Evolutionary conservation across 2,797 vertebrate species (phyloP).

Genomic region (Acanthiza pusilla): DNA sequence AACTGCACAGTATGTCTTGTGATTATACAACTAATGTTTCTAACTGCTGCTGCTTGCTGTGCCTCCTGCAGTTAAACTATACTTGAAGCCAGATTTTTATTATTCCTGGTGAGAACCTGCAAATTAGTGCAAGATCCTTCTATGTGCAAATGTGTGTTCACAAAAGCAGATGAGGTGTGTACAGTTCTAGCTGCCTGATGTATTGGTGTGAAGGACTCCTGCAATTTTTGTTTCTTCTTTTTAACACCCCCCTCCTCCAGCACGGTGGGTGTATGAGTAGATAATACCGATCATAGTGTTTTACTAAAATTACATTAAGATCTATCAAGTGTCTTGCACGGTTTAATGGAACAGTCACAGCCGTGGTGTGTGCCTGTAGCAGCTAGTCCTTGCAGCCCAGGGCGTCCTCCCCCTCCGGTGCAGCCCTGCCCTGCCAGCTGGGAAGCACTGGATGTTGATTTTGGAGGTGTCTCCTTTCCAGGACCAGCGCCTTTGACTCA

Average conservation of each 20-base stretch:
- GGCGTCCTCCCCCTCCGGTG: fast-evolving
- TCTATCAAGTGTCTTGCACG: neutral
- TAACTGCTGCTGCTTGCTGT: conserved; percentile 13
- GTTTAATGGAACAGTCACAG: neutral
- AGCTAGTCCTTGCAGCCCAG: neutral
- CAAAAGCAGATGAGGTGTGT: neutral
- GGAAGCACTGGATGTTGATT: conserved; percentile 24
- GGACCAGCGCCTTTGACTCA: neutral
- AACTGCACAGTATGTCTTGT: conserved; percentile 3
- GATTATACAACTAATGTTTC: neutral
- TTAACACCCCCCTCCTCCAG: neutral
- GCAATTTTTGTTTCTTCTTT: neutral
- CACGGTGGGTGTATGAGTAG: neutral
- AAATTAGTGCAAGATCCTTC: neutral
- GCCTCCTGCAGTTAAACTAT: neutral
- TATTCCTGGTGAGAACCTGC: neutral
- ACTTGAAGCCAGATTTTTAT: neutral
- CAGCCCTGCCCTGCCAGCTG: neutral
- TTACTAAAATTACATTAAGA: neutral
- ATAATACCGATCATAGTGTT: neutral
- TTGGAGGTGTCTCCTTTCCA: conserved; percentile 1
- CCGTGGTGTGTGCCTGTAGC: neutral
- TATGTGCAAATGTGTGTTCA: neutral
- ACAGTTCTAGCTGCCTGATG: neutral
- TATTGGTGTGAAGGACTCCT: neutral